These are phyloP conservation scores for Platysteira castanea DNA, from an alignment of 2,113 vertebrate genomes.

Conservation along the genomic window DNA sequence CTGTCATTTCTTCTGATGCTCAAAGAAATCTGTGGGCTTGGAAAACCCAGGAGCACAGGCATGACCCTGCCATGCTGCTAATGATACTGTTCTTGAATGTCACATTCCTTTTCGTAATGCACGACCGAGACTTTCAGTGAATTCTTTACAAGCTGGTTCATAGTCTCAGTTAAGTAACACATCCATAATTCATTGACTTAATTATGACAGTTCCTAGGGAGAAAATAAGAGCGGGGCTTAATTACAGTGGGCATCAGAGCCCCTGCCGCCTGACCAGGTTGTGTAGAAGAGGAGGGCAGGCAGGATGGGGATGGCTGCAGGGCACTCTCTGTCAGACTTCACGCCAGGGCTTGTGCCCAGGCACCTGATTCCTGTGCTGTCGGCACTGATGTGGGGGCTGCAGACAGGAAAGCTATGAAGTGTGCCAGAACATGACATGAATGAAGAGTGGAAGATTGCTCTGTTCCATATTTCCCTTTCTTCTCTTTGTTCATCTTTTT, in stretches of 20 bases:
- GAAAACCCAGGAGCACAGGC: neutral
- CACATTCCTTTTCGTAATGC: neutral
- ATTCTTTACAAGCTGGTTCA: slow-evolving; percentile 8
- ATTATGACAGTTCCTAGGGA: neutral
- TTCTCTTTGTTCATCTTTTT: neutral
- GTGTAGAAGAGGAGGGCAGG: neutral
- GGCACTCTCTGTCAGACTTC: neutral
- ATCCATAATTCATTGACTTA: neutral
- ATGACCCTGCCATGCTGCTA: neutral
- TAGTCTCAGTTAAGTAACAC: slow-evolving; percentile 9
- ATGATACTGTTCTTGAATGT: neutral
- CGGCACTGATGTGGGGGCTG: neutral
- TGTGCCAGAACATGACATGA: neutral
- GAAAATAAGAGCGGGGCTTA: neutral
- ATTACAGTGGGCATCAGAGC: neutral
- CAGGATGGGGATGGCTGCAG: neutral
- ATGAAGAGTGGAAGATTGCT: neutral
- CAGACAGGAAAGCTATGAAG: neutral
- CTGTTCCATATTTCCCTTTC: neutral
- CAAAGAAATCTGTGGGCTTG: neutral
- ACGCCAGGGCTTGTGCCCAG: neutral
- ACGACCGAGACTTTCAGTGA: neutral
- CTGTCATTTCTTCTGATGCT: neutral
- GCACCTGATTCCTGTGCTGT: neutral
- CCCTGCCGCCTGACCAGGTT: neutral